Conservation (phyloP, 1,140 invertebrate genomes). For the Hycleus cichorii region DNA sequence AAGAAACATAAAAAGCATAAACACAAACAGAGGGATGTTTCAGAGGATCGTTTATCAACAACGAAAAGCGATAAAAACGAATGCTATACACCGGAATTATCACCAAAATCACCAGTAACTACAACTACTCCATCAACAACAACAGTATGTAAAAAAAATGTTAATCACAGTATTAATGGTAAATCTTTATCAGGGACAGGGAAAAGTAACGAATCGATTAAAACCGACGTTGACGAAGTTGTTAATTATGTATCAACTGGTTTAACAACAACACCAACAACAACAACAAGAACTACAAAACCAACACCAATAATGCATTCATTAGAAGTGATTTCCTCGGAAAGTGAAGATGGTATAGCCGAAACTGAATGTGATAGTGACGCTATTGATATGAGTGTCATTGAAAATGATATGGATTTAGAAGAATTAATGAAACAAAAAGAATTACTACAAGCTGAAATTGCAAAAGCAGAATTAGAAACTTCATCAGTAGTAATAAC, state of each 20-base stretch:
- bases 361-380: constrained; percentile 66
- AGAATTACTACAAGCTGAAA: constrained; percentile 57
- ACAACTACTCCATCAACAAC: background rate
- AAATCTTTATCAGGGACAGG: constrained; percentile 29
- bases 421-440: constrained; percentile 86
- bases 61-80: constrained; percentile 27
- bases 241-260: constrained; percentile 32
- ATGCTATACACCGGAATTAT: constrained; percentile 38
- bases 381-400: constrained; percentile 61
- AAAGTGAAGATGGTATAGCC: constrained; percentile 57
- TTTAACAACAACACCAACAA: constrained; percentile 14
- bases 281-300: no score
- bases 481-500: constrained; percentile 19
- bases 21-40: constrained; percentile 26
- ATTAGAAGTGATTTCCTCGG: constrained; percentile 61
- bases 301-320: constrained; percentile 12
- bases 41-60: constrained; percentile 20
- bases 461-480: constrained; percentile 51
- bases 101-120: constrained; percentile 12
- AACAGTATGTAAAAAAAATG: constrained; percentile 21
- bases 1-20: constrained; percentile 41
- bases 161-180: constrained; percentile 30
- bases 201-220: constrained; percentile 20
- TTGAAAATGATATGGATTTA: constrained; percentile 79
- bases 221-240: constrained; percentile 26